Evolutionary conservation across 2,113 vertebrate species (phyloP).

Genomic region (Gadus macrocephalus): DNA sequence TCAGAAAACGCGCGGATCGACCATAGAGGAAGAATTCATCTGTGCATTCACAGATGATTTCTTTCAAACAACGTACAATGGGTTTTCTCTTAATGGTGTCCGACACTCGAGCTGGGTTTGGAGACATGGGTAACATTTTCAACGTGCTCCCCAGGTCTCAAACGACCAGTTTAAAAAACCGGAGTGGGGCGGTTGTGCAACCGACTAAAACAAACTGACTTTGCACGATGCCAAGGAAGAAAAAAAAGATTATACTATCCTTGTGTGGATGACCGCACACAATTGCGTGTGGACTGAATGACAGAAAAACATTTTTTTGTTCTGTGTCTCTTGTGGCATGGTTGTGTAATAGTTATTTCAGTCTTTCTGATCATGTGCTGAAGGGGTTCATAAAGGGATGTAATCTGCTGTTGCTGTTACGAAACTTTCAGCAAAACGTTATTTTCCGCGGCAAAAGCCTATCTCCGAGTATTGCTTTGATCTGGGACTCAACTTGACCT

Average conservation of each 20-base stretch:
- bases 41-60: slow-evolving; percentile 41
- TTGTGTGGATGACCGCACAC: too few species aligned
- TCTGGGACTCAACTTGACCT: too few species aligned
- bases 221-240: not conserved
- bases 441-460: too few species aligned
- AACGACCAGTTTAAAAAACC: slow-evolving; percentile 5
- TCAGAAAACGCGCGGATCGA: slow-evolving; percentile 50
- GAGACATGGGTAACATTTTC: slow-evolving; percentile 32
- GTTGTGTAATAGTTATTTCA: too few species aligned
- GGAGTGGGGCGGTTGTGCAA: not conserved
- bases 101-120: slow-evolving; percentile 34
- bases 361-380: too few species aligned
- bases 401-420: too few species aligned
- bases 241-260: not conserved
- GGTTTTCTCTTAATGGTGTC: slow-evolving; percentile 55
- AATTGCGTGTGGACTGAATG: too few species aligned
- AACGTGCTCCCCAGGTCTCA: slow-evolving; percentile 35
- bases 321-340: too few species aligned
- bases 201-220: not conserved
- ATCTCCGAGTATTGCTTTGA: too few species aligned
- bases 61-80: slow-evolving; percentile 46
- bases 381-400: too few species aligned
- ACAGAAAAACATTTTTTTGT: too few species aligned
- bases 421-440: too few species aligned
- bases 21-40: slow-evolving; percentile 60